A percentile compares a stretch with the other conserved stretches of the same genome.
These are phyloP conservation scores for Agrilus planipennis DNA, from an alignment of 1,140 invertebrate genomes.

Conservation along the genomic window DNA sequence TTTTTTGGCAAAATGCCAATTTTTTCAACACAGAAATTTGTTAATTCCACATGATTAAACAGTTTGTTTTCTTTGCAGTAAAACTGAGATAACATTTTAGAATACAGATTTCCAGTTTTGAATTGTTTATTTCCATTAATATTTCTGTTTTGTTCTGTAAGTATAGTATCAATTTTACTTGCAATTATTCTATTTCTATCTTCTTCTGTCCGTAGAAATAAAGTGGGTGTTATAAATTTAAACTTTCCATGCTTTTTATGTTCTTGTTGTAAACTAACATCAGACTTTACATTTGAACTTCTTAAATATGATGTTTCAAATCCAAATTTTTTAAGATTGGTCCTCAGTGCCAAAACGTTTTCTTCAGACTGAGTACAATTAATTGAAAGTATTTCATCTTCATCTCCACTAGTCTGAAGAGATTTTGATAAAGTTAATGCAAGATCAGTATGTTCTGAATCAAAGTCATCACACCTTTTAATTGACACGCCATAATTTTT, in stretches of 20 bases:
- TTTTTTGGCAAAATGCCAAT: not conserved
- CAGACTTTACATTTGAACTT: not conserved
- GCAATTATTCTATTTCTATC: slow-evolving; percentile 20
- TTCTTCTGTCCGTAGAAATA: slow-evolving; percentile 19
- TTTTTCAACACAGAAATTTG: not conserved
- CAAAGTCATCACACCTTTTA: slow-evolving; percentile 30
- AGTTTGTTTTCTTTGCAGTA: slow-evolving; percentile 2
- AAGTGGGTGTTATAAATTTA: slow-evolving; percentile 23
- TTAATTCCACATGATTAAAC: slow-evolving; percentile 6
- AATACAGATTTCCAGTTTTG: not conserved
- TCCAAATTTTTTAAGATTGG: slow-evolving; percentile 2
- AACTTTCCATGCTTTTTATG: slow-evolving; percentile 23
- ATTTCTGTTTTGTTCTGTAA: slow-evolving; percentile 7
- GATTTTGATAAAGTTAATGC: slow-evolving; percentile 44
- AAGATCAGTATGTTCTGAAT: slow-evolving; percentile 42
- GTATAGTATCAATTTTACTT: slow-evolving; percentile 23
- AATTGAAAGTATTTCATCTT: not conserved
- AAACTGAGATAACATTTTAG: not conserved
- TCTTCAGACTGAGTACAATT: slow-evolving; percentile 8
- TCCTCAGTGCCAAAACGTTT: slow-evolving; percentile 15
- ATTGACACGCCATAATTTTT: slow-evolving; percentile 7
- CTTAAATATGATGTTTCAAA: not conserved
- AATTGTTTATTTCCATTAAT: not conserved
- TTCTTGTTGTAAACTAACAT: slow-evolving; percentile 1
- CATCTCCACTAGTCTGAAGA: slow-evolving; percentile 2